Base-by-base conservation (phyloP, 2,113 vertebrate species). In the Zosterops pallidus region DNA sequence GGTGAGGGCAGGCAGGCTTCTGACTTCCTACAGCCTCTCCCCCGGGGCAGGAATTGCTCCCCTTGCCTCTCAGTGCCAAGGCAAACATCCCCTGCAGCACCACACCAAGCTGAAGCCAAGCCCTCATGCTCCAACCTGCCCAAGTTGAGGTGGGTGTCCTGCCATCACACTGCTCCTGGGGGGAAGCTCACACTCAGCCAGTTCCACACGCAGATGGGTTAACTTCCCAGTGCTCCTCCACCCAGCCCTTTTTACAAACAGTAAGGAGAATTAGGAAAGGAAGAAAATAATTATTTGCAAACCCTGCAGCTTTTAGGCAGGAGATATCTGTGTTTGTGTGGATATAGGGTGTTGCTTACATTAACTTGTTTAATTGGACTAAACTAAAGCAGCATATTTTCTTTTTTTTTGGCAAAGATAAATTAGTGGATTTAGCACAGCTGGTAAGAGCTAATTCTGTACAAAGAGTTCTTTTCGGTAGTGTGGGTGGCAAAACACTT, bases 401-500 rank as follows among this genome's bases (percentile, higher is more conserved):
- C 7, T 5, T 35, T 31, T 24, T 55, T 91, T 91, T 53, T 56
- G 42, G 71, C 79, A 67, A 80, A 84, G 89, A 95, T 86, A 92
- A 96, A 95, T 90, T 37, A 56, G 62, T 92, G 72, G 35, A 70
- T 95, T 90, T 95, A 92, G 72, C 88, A 84, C 80, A 94, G 90
- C 94, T 97, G 88, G 82, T 90, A 83, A 56, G 56, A 96, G 79
- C 85, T 94, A 95, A 95, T 96, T 95, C 79, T 29, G 92, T 78
- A 96, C 92, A 89, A 90, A 92, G 71, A 83, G 82, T 89, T 92
- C 93, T 94, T 80, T 83, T 88, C 82, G 93, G 68, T 49, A 49
- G 88, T 68, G 94, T 97, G 85, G 95, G 96, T 90, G 90, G 93
- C 79, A 90, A 93, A 94, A 89, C 65, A 89, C 49, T 93, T 96